Evolutionary conservation across 1,140 invertebrate species (phyloP), one percentile per base, ranked within the genome.

Genomic region (Palaemon carinicauda): DNA sequence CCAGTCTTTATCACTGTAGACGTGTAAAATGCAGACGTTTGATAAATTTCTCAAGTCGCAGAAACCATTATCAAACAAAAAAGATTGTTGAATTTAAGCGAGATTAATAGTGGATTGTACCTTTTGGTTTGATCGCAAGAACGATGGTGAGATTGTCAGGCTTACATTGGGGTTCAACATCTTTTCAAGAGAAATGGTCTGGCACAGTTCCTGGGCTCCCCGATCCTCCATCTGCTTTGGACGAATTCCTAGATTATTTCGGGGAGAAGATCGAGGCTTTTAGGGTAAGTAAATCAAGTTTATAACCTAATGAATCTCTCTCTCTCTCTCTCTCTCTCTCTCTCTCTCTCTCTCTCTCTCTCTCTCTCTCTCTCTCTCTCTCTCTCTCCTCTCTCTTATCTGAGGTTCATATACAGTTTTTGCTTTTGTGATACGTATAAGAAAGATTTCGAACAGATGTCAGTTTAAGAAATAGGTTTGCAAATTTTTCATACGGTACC

Each of bases 201-300:
- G 84, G 84, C 10, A 86, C 84, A 1, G 84, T 86, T n/a, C 84
- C 84, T 24, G 84, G 84, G 51, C 84, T 86, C 7, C 84, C 84
- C n/a, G 56, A 80, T 60, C 84, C 84, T 19, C 84, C 84, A 14
- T 80, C 84, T 50, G 69, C 84, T 52, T 50, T 80, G 51, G 77
- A 79, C 21, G 56, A 80, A 51, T 10, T 86, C 19, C 60, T 79
- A 65, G 84, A 80, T 50, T 80, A 86, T 77, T 31, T 86, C 41
- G 33, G 10, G 7, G 84, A 86, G 50, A 86, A 80, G 54, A 19
- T 80, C 1, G 84, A 86, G 27, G 77, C 84, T 0, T 54, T 86
- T 17, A 53, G 33, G 84, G 84, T 86, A 56, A 86, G 84, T 80
- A 21, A 17, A 51, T 21, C 15, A 29, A 27, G 51, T 29, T 24